phyloP scores from a whole-genome alignment of 2,797 vertebrate species.

The Setipinna tenuifilis region DNA sequence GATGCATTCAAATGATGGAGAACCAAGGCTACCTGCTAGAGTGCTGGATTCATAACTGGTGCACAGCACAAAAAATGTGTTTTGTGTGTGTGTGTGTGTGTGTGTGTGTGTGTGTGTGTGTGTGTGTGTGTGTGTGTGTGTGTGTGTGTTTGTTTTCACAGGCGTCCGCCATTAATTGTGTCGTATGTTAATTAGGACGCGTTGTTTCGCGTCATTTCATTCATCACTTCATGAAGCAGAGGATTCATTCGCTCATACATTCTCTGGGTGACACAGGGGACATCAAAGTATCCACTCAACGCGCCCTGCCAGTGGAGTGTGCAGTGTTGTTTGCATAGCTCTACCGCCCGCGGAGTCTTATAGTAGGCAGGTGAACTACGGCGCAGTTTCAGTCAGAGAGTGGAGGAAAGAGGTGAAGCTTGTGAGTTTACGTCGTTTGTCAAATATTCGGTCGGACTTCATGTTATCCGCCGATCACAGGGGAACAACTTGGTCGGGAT shows the following conservation, averaged over 20 bases:
- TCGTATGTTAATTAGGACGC: background rate
- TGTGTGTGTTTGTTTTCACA: background rate
- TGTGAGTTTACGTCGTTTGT: background rate
- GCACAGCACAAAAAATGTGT: too few relatives aligned
- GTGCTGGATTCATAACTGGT: too few relatives aligned
- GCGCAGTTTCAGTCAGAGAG: background rate
- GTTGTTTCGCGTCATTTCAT: background rate
- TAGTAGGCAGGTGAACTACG: background rate
- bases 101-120: too few relatives aligned
- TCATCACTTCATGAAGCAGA: background rate
- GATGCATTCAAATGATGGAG: too few relatives aligned
- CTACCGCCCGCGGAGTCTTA: background rate
- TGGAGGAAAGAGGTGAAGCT: background rate
- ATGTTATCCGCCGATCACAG: background rate
- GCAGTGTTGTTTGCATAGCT: background rate
- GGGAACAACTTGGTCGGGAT: background rate
- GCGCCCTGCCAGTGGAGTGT: constrained; percentile 11
- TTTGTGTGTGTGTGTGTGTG: too few relatives aligned
- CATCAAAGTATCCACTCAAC: background rate
- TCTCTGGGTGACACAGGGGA: background rate
- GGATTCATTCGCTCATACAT: constrained; percentile 1
- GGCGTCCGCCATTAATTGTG: background rate
- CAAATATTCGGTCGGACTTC: background rate
- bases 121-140: too few relatives aligned
- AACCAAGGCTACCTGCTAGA: too few relatives aligned